These are phyloP conservation scores for Setophaga coronata DNA, from an alignment of 2,113 vertebrate genomes.

Conservation along the genomic window DNA sequence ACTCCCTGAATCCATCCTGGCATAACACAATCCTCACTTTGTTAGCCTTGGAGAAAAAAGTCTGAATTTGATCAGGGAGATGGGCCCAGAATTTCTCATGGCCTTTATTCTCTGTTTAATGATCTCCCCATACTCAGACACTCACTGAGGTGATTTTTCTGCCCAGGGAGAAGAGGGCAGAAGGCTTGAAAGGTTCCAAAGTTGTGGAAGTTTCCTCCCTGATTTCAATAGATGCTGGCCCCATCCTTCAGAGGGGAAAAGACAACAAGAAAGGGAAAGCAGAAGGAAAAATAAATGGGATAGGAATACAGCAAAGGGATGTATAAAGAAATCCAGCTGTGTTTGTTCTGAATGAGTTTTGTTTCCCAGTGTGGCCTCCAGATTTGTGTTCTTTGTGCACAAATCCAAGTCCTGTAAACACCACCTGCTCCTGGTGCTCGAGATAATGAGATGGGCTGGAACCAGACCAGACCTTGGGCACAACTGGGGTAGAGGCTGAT, in stretches of 20 bases:
- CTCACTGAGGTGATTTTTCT: not conserved
- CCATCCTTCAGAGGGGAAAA: not conserved
- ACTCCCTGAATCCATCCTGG: not conserved
- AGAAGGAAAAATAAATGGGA: not conserved
- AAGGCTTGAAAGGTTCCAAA: not conserved
- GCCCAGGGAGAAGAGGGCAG: not conserved
- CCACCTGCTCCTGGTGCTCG: constrained; percentile 38
- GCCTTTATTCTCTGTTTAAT: not conserved
- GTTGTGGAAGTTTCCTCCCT: not conserved
- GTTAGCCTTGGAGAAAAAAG: not conserved
- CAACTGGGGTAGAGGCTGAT: not conserved
- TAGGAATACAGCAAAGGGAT: not conserved
- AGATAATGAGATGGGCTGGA: constrained; percentile 35
- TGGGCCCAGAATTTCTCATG: not conserved
- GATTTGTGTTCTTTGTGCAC: not conserved
- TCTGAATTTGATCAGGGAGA: not conserved
- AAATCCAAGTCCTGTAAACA: constrained; percentile 36
- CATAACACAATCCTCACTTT: not conserved
- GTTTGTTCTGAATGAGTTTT: not conserved
- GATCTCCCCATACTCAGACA: not conserved
- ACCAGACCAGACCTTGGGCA: constrained; percentile 24
- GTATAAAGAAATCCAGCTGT: not conserved
- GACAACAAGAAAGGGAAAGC: not conserved
- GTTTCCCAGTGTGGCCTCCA: not conserved
- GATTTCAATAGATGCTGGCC: not conserved